Evolutionary conservation across 1,140 invertebrate genomes (phyloP), one percentile per base, ranked within the genome.

Genomic region (Polypedilum pembai): DNA sequence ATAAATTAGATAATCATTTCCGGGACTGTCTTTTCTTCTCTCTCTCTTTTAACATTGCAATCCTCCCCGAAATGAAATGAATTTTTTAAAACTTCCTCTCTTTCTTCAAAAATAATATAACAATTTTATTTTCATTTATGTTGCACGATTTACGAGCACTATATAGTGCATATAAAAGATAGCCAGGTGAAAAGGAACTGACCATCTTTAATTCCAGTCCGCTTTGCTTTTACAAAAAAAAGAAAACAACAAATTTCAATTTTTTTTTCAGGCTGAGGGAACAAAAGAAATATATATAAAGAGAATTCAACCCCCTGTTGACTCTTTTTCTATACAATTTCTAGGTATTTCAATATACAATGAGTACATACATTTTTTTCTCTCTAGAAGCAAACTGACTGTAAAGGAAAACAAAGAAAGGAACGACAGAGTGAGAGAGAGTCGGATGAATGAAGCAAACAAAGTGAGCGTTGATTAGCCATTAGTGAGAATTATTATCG

Each of bases 1-100:
- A 69, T 69, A 69, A 69, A 69, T 69, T 69, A 69, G 65, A 69
- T 69, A 69, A 69, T 69, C 65, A 69, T 69, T 69, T 69, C 65
- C 65, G 17, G 24, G 45, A 56, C 45, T 56, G 2, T 33, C 5
- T 33, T 5, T 33, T 33, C n/a, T n/a, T n/a, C n/a, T n/a, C n/a
- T n/a, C n/a, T n/a, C n/a, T n/a, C n/a, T n/a, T 33, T 33, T 33
- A 33, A 33, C 5, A 33, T 33, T 18, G 17, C 20, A 69, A 18
- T 69, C 65, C 17, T 69, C 20, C 8, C 8, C 1, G 18, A 69
- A 20, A 17, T 17, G n/a, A 56, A 56, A 12, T 15, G n/a, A 69
- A 69, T 69, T 69, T n/a, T 21, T 20, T 20, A 20, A 4, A 69
- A 33, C 24, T 33, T 33, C 24, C 24, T 33, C 24, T 33, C 24